A percentile compares a stretch with the other conserved stretches of the same genome.
Evolutionary conservation across 2,888 invertebrate species (phyloP).

Genomic region (Nymphalis c-album): DNA sequence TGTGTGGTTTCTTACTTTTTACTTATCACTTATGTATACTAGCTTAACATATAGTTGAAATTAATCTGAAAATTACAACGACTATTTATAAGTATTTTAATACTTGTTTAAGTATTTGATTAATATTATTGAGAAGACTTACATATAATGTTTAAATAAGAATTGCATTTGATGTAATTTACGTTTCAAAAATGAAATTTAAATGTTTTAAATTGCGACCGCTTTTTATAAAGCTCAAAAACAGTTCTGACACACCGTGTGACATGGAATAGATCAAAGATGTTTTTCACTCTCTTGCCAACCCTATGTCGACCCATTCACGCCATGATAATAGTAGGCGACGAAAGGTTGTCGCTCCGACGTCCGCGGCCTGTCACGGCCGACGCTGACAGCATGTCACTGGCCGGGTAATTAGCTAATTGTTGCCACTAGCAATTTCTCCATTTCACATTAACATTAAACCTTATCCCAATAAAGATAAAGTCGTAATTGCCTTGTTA

Average conservation of each 20-base stretch:
- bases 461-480: conserved; percentile 15
- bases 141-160: too few relatives aligned
- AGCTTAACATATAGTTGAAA: too few relatives aligned
- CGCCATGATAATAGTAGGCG: conserved; percentile 57
- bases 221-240: conserved; percentile 13
- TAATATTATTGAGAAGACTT: too few relatives aligned
- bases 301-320: conserved; percentile 45
- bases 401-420: conserved; percentile 68
- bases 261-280: conserved; percentile 38
- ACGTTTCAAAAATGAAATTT: too few relatives aligned
- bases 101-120: too few relatives aligned
- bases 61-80: too few relatives aligned
- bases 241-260: conserved; percentile 28
- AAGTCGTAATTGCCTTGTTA: conserved; percentile 17
- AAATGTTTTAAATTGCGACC: not conserved
- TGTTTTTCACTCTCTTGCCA: conserved; percentile 30
- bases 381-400: conserved; percentile 54
- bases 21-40: too few relatives aligned
- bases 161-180: too few relatives aligned
- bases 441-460: conserved; percentile 16
- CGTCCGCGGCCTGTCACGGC: conserved; percentile 53
- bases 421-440: conserved; percentile 46
- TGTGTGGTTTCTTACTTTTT: too few relatives aligned
- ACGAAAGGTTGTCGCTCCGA: conserved; percentile 64
- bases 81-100: too few relatives aligned